Evolutionary conservation across 2,888 invertebrate genomes (phyloP), one percentile per base, ranked within the genome.

Genomic region (Hanleya hanleyi): DNA sequence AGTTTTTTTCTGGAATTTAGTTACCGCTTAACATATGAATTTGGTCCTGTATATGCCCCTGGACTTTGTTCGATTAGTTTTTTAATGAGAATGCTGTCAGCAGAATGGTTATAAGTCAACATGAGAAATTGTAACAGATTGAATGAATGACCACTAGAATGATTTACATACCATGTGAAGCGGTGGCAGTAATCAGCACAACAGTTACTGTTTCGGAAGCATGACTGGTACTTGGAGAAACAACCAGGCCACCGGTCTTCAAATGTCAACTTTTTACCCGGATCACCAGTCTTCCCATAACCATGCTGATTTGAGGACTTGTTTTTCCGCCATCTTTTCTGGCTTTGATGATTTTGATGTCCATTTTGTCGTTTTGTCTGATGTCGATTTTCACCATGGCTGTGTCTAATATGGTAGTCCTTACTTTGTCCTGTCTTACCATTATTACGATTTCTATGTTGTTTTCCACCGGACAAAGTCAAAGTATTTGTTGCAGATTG

Each of bases 231-330:
- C 29, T 29, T 57, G 1, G 22, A 29, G 57, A 57, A 57, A 57
- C 57, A 57, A 12, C 57, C 57, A 9, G 57, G 57, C 57, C 57
- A 57, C 22, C 57, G 18, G 22, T 57, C 57, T 32, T 57, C 57
- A 57, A 57, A 57, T 4, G 57, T 57, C 41, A 41, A 12, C 57
- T 26, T 57, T 26, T 57, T 57, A 2, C 32, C 12, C 15, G 22
- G 29, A 57, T 12, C 4, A 26, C 57, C 57, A 29, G 12, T 57
- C 26, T 12, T 22, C 4, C 57, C 57, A 26, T 29, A 57, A 4
- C 57, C 32, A 29, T 57, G 57, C 22, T 32, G 22, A 29, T 57
- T 57, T 15, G 57, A 57, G 29, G 22, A 22, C 57, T 29, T 57
- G 26, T 57, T 57, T 9, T 57, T 57, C 26, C 57, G 22, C 57